These are phyloP conservation scores for Craniophora ligustri DNA, from an alignment of 2,888 invertebrate genomes.

Conservation along the genomic window DNA sequence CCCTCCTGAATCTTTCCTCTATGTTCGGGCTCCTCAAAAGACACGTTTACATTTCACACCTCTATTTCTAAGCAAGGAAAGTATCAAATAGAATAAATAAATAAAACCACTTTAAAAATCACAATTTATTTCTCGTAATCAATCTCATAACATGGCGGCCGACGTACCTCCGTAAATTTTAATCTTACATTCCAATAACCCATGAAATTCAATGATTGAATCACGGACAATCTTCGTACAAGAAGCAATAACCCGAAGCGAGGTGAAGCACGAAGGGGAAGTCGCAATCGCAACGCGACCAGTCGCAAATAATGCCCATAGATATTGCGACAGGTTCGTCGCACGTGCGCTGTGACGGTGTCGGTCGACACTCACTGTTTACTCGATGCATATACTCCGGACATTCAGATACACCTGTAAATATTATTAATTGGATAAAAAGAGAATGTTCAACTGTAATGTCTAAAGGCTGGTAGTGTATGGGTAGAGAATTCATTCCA, in stretches of 20 bases:
- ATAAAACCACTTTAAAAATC: conserved; percentile 24
- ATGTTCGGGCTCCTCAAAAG: no score
- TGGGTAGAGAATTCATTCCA: neutral
- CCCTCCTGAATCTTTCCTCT: no score
- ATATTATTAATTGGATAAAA: neutral
- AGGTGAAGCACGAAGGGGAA: conserved; percentile 80
- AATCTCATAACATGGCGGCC: conserved; percentile 27
- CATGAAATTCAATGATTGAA: conserved; percentile 6
- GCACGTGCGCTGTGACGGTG: conserved; percentile 79
- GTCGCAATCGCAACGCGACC: conserved; percentile 83
- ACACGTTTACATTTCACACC: no score
- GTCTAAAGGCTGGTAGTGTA: neutral
- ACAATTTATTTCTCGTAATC: conserved; percentile 48
- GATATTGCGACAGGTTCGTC: conserved; percentile 79
- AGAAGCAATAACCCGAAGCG: conserved; percentile 79
- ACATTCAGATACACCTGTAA: conserved; percentile 73
- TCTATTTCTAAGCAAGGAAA: neutral
- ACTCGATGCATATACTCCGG: conserved; percentile 80
- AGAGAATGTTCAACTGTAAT: neutral
- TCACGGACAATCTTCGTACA: conserved; percentile 79
- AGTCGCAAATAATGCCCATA: conserved; percentile 79
- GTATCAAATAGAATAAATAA: neutral
- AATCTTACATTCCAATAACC: conserved; percentile 26
- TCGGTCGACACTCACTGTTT: conserved; percentile 79
- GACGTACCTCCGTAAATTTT: conserved; percentile 8